Conservation (phyloP, 1,140 invertebrate genomes). For the Phymorhynchus buccinoides region DNA sequence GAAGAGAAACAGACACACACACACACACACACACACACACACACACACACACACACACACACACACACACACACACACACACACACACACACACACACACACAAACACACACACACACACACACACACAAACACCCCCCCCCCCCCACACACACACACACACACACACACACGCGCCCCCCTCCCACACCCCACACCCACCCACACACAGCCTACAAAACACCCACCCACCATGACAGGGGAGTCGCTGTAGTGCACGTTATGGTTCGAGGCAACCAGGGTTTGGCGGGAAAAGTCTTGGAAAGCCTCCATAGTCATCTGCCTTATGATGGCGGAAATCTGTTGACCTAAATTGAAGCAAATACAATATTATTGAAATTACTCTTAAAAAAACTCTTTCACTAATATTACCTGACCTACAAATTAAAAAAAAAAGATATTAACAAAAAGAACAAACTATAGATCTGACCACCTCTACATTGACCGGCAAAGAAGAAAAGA, state of each 20-base stretch:
- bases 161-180: neutral
- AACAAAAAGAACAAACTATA: too few relatives aligned
- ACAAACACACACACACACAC: neutral
- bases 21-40: neutral
- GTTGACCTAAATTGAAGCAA: too few relatives aligned
- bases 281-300: conserved; percentile 75
- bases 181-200: neutral
- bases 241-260: conserved; percentile 53
- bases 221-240: conserved; percentile 47
- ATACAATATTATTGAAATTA: too few relatives aligned
- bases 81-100: neutral
- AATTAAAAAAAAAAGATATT: too few relatives aligned
- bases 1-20: neutral
- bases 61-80: neutral
- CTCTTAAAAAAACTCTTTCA: too few relatives aligned
- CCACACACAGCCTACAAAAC: neutral
- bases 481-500: too few relatives aligned
- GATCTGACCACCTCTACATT: too few relatives aligned
- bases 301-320: conserved; percentile 86
- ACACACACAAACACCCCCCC: neutral
- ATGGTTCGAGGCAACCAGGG: conserved; percentile 41
- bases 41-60: neutral
- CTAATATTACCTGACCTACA: too few relatives aligned
- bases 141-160: neutral
- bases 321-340: conserved; percentile 88